These are phyloP conservation scores for Neopipo cinnamomea DNA, from an alignment of 2,113 vertebrate species.

Conservation along the genomic window DNA sequence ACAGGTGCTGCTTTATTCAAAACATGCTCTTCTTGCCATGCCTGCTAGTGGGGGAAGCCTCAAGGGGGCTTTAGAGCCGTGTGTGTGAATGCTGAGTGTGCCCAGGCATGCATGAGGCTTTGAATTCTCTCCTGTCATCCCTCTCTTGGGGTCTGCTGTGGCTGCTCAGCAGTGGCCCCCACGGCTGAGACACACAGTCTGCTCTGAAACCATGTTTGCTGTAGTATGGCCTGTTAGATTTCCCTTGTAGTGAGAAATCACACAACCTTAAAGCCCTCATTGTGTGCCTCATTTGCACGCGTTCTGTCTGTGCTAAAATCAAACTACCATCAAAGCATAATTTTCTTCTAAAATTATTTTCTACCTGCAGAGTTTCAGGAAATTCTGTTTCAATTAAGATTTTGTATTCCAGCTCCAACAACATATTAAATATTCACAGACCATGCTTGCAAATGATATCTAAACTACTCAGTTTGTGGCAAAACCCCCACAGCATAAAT, in stretches of 20 bases:
- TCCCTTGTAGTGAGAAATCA: not conserved
- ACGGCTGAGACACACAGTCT: not conserved
- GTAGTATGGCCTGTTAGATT: not conserved
- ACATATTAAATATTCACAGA: not conserved
- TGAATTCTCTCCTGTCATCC: not conserved
- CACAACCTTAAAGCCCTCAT: accelerated
- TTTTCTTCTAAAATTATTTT: not conserved
- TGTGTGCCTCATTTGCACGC: not conserved
- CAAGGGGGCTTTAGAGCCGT: not conserved
- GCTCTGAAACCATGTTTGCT: not conserved
- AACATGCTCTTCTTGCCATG: not conserved
- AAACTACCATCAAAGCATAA: not conserved
- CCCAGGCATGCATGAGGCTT: not conserved
- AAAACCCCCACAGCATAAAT: not conserved
- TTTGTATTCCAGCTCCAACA: not conserved
- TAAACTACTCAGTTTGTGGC: not conserved
- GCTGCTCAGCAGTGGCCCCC: not conserved
- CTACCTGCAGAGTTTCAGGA: not conserved
- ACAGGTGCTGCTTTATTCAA: not conserved
- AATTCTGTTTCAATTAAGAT: not conserved
- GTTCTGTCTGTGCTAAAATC: not conserved
- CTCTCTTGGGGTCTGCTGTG: not conserved
- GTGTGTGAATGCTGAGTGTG: not conserved
- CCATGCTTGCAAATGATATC: not conserved
- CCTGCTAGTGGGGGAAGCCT: not conserved